A percentile compares a stretch with the other conserved stretches of the same genome.
Evolutionary conservation across 2,113 vertebrate genomes (phyloP).

Genomic region (Genyomyrus donnyi): DNA sequence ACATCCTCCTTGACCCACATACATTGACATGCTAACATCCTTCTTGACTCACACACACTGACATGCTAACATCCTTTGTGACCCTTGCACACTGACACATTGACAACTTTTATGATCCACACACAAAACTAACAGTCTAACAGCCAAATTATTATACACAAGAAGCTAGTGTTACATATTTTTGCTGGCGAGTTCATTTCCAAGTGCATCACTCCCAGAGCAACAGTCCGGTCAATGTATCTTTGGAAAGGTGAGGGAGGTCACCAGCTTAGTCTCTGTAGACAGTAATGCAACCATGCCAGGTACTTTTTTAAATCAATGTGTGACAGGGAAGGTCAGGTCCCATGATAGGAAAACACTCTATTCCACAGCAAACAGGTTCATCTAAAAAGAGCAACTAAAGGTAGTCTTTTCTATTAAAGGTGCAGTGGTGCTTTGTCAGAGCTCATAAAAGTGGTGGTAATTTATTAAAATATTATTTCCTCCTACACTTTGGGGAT

Average conservation of each 20-base stretch:
- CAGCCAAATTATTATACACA: background rate
- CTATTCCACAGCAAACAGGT: background rate
- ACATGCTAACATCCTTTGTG: background rate
- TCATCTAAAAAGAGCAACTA: background rate
- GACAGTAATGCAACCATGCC: background rate
- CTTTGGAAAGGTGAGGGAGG: conserved; percentile 3
- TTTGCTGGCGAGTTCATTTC: background rate
- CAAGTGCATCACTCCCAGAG: background rate
- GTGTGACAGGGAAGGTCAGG: background rate
- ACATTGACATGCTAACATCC: background rate
- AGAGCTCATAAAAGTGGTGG: background rate
- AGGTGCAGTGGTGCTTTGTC: background rate
- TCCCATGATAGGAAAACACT: background rate
- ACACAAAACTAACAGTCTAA: background rate
- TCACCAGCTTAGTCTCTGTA: background rate
- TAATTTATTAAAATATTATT: background rate
- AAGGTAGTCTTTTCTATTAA: background rate
- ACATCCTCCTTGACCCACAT: background rate
- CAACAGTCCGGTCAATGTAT: background rate
- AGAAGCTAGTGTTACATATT: background rate
- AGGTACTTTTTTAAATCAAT: background rate
- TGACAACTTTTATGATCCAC: background rate
- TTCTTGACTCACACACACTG: background rate
- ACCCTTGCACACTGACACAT: background rate
- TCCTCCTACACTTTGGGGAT: background rate